These are phyloP conservation scores for Apostichopus parvimensis DNA, from an alignment of 35 echinoderm and acorn worm species.

Conservation along the genomic window DNA sequence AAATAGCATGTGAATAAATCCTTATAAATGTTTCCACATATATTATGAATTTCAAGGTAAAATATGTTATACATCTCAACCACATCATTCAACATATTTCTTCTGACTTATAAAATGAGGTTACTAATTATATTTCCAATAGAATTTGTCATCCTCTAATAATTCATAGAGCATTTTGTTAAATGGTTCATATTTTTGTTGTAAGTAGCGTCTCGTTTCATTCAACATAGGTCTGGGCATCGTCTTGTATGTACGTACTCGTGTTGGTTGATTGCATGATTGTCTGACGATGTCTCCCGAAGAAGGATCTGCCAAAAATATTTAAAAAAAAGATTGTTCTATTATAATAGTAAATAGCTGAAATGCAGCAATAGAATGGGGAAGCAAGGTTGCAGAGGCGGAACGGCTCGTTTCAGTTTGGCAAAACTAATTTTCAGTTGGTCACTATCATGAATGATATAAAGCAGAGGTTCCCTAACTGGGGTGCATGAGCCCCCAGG, in stretches of 20 bases:
- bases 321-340: background rate
- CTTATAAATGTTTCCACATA: too few species aligned
- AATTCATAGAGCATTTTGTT: slow-evolving; percentile 38
- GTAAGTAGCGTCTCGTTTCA: background rate
- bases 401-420: too few species aligned
- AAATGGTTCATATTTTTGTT: slow-evolving; percentile 22
- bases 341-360: background rate
- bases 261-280: slow-evolving; percentile 23
- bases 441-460: too few species aligned
- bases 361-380: background rate
- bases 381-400: background rate
- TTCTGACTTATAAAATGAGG: background rate
- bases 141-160: slow-evolving; percentile 23
- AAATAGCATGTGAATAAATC: too few species aligned
- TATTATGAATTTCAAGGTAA: too few species aligned
- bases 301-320: background rate
- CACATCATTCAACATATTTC: too few species aligned
- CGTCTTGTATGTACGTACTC: background rate
- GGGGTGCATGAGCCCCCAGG: too few species aligned
- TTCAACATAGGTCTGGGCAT: background rate
- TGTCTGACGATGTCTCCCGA: background rate
- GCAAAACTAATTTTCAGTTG: too few species aligned
- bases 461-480: too few species aligned
- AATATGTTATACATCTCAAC: too few species aligned
- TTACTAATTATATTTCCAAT: slow-evolving; percentile 20